These are phyloP conservation scores for Drosophila rhopaloa DNA, from an alignment of 1,140 invertebrate genomes.

Conservation along the genomic window DNA sequence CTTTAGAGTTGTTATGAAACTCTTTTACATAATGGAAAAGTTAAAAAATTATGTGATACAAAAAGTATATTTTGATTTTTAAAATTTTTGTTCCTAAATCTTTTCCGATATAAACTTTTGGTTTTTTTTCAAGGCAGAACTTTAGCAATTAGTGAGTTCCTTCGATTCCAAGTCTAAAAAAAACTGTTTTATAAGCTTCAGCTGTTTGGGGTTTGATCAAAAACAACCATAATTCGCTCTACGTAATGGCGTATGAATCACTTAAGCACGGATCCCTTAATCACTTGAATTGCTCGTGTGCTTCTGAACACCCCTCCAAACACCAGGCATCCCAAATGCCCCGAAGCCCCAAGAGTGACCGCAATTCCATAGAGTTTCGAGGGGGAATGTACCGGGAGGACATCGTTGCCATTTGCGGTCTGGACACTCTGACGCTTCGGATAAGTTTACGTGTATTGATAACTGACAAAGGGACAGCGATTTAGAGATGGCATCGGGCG, in stretches of 20 bases:
- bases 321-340: background rate
- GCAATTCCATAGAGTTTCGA: conserved; percentile 44
- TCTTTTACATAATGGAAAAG: no score
- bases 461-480: conserved; percentile 51
- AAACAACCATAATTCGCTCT: background rate
- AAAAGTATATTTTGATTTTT: no score
- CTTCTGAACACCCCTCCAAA: conserved; percentile 12
- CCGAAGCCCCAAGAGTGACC: conserved; percentile 9
- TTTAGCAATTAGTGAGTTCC: no score
- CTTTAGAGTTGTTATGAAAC: background rate
- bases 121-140: no score
- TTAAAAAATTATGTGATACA: no score
- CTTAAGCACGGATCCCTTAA: conserved; percentile 21
- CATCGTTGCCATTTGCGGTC: conserved; percentile 60
- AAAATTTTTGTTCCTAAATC: no score
- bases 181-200: no score
- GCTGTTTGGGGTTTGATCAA: background rate
- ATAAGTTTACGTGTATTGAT: conserved; percentile 51
- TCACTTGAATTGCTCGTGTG: conserved; percentile 31
- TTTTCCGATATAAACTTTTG: no score
- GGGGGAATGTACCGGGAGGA: conserved; percentile 20
- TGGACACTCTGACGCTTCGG: conserved; percentile 43
- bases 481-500: conserved; percentile 9
- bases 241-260: conserved; percentile 17
- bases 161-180: no score